These are phyloP conservation scores for Epizoanthus scotinus DNA, from an alignment of 92 coral and sea anemone genomes.

Conservation along the genomic window DNA sequence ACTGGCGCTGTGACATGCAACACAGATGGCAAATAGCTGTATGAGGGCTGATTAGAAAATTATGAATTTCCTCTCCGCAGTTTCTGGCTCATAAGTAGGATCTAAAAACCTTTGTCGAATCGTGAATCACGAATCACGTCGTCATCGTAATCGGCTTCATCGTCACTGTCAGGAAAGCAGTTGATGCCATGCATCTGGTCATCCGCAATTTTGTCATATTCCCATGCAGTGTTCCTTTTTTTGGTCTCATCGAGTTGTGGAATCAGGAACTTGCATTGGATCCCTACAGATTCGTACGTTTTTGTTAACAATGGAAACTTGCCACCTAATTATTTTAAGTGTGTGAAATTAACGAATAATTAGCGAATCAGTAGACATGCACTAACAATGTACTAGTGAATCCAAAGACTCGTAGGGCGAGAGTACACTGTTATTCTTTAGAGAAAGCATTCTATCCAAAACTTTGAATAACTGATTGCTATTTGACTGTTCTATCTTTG, in stretches of 20 bases:
- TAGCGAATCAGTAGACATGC: too few species aligned
- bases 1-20: constrained; percentile 20
- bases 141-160: not conserved
- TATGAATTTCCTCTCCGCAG: constrained; percentile 44
- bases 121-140: not conserved
- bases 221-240: not conserved
- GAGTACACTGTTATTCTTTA: too few species aligned
- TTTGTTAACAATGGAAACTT: not conserved
- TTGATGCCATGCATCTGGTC: too few species aligned
- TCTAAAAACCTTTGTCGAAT: too few species aligned
- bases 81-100: constrained; percentile 15
- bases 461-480: too few species aligned
- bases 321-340: not conserved
- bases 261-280: not conserved
- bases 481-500: too few species aligned
- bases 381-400: too few species aligned
- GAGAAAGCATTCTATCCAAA: too few species aligned
- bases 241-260: not conserved
- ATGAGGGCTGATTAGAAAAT: constrained; percentile 41
- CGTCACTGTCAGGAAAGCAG: too few species aligned
- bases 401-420: too few species aligned
- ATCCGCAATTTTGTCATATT: not conserved
- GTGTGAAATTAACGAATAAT: too few species aligned
- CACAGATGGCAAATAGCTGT: constrained; percentile 43
- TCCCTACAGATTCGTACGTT: not conserved